A percentile compares a stretch with the other conserved stretches of the same genome.
Evolutionary conservation across 2,113 vertebrate genomes (phyloP).

Genomic region (Otocyon megalotis): DNA sequence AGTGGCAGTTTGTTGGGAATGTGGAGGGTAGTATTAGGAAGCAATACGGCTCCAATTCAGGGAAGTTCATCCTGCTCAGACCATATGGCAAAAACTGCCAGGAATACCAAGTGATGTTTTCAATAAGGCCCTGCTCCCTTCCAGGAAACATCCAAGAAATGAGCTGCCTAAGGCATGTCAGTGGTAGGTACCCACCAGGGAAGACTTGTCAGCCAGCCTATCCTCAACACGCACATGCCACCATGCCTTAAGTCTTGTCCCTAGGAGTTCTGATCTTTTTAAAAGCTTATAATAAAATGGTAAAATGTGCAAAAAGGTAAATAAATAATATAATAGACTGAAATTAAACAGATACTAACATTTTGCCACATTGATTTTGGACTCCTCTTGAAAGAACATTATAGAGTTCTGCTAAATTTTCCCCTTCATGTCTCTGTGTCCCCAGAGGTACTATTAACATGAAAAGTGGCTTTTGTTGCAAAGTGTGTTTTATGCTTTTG

Average conservation of each 20-base stretch:
- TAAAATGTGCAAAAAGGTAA: neutral
- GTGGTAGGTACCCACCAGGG: neutral
- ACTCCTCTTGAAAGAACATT: neutral
- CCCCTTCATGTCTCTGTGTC: neutral
- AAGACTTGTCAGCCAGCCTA: neutral
- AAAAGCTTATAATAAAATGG: neutral
- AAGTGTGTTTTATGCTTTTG: neutral
- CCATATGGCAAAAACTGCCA: neutral
- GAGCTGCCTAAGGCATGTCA: neutral
- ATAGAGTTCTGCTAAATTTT: neutral
- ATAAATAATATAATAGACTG: neutral
- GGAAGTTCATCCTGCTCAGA: neutral
- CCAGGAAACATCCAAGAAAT: neutral
- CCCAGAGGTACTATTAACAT: neutral
- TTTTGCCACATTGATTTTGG: neutral
- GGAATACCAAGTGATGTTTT: neutral
- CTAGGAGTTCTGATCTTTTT: neutral
- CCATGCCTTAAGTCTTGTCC: neutral
- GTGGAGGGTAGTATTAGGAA: neutral
- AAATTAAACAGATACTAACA: neutral
- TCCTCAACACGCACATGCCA: neutral
- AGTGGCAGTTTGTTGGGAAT: neutral
- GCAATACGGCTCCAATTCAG: neutral
- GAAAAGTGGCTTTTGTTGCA: neutral
- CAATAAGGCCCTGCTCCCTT: too few species aligned